These are phyloP conservation scores for Alviniconcha strummeri DNA, from an alignment of 2,888 invertebrate species.

Conservation along the genomic window DNA sequence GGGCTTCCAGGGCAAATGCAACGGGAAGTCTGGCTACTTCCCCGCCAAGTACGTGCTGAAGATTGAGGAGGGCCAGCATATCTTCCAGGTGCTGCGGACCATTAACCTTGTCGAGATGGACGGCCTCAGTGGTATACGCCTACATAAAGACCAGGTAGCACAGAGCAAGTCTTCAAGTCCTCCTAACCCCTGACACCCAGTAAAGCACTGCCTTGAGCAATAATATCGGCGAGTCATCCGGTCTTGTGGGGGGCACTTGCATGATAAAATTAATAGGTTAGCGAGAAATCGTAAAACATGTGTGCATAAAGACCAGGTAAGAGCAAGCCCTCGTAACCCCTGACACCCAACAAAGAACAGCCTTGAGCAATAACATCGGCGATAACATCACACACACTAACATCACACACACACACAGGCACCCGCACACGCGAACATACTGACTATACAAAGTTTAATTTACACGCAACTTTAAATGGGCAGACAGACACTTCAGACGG, in stretches of 20 bases:
- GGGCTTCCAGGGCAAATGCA: constrained; percentile 84
- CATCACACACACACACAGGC: not conserved
- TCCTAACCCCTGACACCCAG: no score
- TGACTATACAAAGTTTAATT: not conserved
- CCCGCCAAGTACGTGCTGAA: constrained; percentile 96
- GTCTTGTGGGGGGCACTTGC: no score
- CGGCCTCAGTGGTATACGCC: constrained; percentile 85
- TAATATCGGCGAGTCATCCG: no score
- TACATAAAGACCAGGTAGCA: constrained; percentile 87
- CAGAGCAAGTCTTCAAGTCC: no score
- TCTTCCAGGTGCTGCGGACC: constrained; percentile 90
- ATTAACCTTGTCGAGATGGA: constrained; percentile 85
- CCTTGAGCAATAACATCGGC: no score
- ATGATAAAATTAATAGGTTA: not conserved
- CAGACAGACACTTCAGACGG: not conserved
- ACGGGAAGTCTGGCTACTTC: constrained; percentile 93
- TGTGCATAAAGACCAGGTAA: no score
- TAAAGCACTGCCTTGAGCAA: no score
- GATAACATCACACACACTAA: not conserved
- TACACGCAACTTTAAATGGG: not conserved
- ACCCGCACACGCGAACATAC: not conserved
- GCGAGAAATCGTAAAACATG: not conserved
- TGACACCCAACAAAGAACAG: no score
- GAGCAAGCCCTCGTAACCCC: no score
- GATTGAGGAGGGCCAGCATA: constrained; percentile 91